A percentile compares a stretch with the other conserved stretches of the same genome.
Conservation (phyloP, 2,113 vertebrate genomes). For the Forbesichthys agassizii region DNA sequence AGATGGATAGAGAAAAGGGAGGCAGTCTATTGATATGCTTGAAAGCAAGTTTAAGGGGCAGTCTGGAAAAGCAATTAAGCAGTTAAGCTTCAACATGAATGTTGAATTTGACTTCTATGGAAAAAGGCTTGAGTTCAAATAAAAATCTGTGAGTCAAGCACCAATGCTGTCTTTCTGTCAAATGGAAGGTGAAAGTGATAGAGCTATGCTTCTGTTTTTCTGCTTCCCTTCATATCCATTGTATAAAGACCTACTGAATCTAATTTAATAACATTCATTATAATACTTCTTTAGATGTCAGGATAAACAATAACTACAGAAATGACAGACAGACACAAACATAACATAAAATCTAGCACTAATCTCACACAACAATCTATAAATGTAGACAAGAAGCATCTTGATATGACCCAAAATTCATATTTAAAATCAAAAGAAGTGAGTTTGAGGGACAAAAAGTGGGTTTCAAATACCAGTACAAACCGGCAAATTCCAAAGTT, state of each 20-base stretch:
- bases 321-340: neutral
- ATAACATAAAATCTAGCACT: neutral
- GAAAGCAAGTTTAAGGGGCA: slow-evolving; percentile 43
- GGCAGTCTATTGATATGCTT: slow-evolving; percentile 52
- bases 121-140: slow-evolving; percentile 55
- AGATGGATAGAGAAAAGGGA: slow-evolving; percentile 55
- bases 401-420: neutral
- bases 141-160: slow-evolving; percentile 40
- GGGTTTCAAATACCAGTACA: slow-evolving; percentile 8
- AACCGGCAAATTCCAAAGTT: neutral
- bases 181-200: slow-evolving; percentile 28
- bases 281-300: neutral
- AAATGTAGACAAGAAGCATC: neutral
- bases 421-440: slow-evolving; percentile 4
- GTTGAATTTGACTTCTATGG: slow-evolving; percentile 52
- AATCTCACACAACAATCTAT: slow-evolving; percentile 15
- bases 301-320: neutral
- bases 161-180: slow-evolving; percentile 33
- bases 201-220: neutral
- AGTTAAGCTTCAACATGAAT: slow-evolving; percentile 54
- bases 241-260: neutral
- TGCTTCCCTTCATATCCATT: neutral
- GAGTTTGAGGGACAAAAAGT: neutral
- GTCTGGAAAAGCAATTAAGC: slow-evolving; percentile 74
- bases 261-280: neutral